Evolutionary conservation across 2,797 vertebrate genomes (phyloP), one percentile per base, ranked within the genome.

Genomic region (Perodicticus potto): DNA sequence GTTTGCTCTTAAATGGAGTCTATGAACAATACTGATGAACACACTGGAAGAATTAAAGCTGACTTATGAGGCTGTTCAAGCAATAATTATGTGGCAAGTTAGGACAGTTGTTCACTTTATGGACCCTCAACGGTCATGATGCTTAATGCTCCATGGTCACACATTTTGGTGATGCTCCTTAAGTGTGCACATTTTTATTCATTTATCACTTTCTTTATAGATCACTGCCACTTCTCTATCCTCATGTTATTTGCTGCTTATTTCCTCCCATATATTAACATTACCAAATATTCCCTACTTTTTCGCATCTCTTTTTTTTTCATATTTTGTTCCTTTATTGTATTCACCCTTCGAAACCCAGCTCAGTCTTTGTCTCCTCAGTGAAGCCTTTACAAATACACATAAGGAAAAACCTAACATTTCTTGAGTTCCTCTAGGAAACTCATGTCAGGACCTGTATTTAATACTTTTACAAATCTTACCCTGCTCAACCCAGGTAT

Each of bases 191-290:
- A 61, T 78, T 93, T 92, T 77, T 92, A 27, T 61, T 73, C 49
- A 77, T 86, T 90, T 88, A 76, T 91, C 86, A 22, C 49, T 95
- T 57, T 78, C 53, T 86, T 73, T 94, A 9, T 86, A 86, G 45
- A 67, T 90, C 57, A 61, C 12, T 34, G 11, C 67, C 61, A 40
- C 61, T 59, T 89, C 67, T 29, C 53, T 83, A 61, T 55, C 29
- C 78, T 85, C 32, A 40, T 74, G 37, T 74, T 53, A 32, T 55
- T 87, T 69, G 49, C 89, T 67, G 11, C 7, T 85, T 23, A 43
- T 27, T 74, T 16, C n/a, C 7, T 93, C 87, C 76, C 43, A 34
- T 49, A 37, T 72, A 43, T 78, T 77, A 93, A 7, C 19, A 70
- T 86, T 89, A 37, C 59, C 13, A 32, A 25, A 59, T 25, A 29